Conservation (phyloP, 1,140 invertebrate species). For the Hylyphantes graminicola region DNA sequence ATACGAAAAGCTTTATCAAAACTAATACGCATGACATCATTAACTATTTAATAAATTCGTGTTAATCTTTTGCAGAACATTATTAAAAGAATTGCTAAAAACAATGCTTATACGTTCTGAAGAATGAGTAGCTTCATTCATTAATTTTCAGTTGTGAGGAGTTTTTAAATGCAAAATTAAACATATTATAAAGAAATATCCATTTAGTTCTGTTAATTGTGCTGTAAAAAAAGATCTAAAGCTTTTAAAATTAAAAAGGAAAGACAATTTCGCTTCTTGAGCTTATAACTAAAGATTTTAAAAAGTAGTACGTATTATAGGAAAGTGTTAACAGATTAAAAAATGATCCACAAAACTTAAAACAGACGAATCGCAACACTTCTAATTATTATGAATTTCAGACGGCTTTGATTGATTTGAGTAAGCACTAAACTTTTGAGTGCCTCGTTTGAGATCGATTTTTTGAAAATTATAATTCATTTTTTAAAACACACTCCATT, state of each 20-base stretch:
- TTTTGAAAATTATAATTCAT: neutral
- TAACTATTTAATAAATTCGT: too few species aligned
- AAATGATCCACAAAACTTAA: conserved; percentile 13
- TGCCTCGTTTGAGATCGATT: conserved; percentile 12
- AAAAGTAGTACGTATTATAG: conserved; percentile 7
- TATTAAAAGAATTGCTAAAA: too few species aligned
- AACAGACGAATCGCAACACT: neutral
- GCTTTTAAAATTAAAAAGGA: conserved; percentile 8
- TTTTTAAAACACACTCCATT: neutral
- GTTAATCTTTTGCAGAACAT: too few species aligned
- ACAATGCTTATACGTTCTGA: too few species aligned
- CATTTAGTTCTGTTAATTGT: too few species aligned
- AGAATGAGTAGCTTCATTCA: too few species aligned
- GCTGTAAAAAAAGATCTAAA: too few species aligned
- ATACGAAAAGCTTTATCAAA: too few species aligned
- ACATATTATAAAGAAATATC: too few species aligned
- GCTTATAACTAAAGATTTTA: neutral
- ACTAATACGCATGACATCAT: too few species aligned
- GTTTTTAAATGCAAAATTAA: too few species aligned
- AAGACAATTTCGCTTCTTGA: neutral
- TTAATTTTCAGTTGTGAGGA: too few species aligned
- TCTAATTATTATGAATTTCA: conserved; percentile 26
- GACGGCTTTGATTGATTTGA: conserved; percentile 27
- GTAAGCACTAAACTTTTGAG: conserved; percentile 17
- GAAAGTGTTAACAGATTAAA: conserved; percentile 22